A percentile compares a stretch with the other conserved stretches of the same genome.
phyloP scores from a whole-genome alignment of 2,113 vertebrate genomes.

The Phylloscopus trochiloides region DNA sequence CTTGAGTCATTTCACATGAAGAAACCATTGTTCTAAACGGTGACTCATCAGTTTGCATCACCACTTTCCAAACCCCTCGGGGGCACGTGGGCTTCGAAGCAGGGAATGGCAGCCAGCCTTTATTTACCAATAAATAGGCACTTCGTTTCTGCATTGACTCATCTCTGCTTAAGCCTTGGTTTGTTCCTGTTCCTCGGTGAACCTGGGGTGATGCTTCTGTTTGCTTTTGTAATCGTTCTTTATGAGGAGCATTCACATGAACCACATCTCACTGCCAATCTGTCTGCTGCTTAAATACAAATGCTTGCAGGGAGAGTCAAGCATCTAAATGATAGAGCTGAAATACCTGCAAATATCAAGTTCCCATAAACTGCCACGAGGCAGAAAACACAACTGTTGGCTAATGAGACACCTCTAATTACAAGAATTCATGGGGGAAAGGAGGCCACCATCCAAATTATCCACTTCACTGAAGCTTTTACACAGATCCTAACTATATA shows the following conservation, averaged over 20 bases:
- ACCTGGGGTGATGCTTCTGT: neutral
- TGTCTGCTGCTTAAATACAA: neutral
- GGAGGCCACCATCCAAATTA: neutral
- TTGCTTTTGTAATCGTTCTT: neutral
- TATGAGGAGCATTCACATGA: neutral
- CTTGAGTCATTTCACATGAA: neutral
- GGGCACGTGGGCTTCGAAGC: neutral
- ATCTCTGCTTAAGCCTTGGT: neutral
- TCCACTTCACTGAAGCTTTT: neutral
- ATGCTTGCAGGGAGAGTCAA: neutral
- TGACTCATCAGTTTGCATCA: conserved; percentile 47
- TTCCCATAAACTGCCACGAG: neutral
- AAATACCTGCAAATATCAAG: neutral
- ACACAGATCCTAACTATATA: fast-evolving
- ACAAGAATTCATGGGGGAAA: neutral
- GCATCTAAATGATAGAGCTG: neutral
- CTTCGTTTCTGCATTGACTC: neutral
- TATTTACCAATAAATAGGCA: neutral
- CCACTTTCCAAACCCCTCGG: neutral
- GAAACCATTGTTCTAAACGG: conserved; percentile 28
- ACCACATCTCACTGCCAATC: neutral
- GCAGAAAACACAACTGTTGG: neutral
- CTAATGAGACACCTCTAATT: neutral
- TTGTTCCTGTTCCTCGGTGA: neutral
- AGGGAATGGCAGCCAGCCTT: neutral